Evolutionary conservation across 2,113 vertebrate genomes (phyloP).

Genomic region (Erythrocercus mccallii): DNA sequence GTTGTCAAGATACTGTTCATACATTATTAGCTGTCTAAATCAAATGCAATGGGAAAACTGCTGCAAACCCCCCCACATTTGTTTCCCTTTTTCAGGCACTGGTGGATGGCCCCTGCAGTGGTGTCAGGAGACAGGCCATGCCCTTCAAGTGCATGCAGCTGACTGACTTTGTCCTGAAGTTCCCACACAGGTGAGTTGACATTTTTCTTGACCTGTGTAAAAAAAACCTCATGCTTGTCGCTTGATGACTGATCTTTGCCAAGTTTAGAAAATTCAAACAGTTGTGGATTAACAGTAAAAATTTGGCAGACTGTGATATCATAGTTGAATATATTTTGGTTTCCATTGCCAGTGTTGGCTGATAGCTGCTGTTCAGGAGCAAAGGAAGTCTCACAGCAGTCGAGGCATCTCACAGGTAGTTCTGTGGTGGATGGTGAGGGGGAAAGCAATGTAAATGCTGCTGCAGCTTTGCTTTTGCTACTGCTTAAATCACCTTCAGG

Average conservation of each 20-base stretch:
- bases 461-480: neutral
- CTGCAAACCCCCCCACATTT: accelerated
- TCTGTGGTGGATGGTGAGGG: neutral
- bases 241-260: neutral
- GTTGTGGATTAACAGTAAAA: neutral
- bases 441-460: neutral
- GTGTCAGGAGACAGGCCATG: slow-evolving; percentile 92
- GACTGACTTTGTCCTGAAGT: slow-evolving; percentile 93
- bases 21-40: neutral
- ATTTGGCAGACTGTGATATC: accelerated
- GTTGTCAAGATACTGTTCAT: neutral
- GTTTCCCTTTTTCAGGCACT: slow-evolving; percentile 75
- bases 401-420: neutral
- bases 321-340: neutral
- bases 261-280: neutral
- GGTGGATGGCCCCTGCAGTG: slow-evolving; percentile 91
- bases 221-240: accelerated
- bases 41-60: neutral
- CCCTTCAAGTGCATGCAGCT: slow-evolving; percentile 90
- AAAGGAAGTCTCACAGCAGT: neutral
- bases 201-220: neutral
- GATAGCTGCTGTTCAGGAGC: neutral
- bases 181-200: slow-evolving; percentile 83
- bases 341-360: accelerated
- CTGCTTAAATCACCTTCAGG: neutral